Percentiles rank a stretch among this genome's conserved stretches.
Evolutionary conservation across 2,797 vertebrate genomes (phyloP).

Genomic region (Clarias pachynema): DNA sequence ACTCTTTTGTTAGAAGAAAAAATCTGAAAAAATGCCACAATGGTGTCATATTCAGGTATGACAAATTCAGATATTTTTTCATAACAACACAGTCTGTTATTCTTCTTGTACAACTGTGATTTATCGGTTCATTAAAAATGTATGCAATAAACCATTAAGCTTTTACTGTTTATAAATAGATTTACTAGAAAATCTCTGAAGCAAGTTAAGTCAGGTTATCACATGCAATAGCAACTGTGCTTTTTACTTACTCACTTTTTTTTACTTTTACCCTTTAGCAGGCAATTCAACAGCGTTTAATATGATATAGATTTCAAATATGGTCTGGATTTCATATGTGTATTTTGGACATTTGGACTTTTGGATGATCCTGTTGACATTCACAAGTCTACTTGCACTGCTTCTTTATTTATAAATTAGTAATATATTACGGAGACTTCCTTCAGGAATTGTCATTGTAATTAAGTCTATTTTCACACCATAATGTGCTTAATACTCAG

Average conservation of each 20-base stretch:
- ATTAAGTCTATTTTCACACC: background rate
- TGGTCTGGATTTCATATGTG: no score
- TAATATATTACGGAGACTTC: background rate
- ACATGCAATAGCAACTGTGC: background rate
- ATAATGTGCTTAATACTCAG: constrained; percentile 18
- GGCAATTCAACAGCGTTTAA: background rate
- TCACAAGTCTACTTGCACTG: background rate
- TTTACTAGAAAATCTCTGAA: background rate
- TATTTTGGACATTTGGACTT: background rate
- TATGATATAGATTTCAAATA: background rate
- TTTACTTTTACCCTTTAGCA: no score
- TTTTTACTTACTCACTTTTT: no score
- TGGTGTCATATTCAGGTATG: background rate
- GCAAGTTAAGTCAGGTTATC: background rate
- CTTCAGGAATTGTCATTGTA: background rate
- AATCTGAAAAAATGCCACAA: background rate
- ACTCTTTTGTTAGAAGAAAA: background rate
- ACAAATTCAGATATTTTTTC: background rate
- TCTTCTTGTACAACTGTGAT: background rate
- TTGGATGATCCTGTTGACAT: background rate
- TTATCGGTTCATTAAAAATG: background rate
- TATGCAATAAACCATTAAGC: background rate
- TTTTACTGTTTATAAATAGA: background rate
- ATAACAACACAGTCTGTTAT: background rate
- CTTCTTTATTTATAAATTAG: background rate